Base-by-base conservation (phyloP, 2,113 vertebrate genomes). In the Callithrix jacchus region DNA sequence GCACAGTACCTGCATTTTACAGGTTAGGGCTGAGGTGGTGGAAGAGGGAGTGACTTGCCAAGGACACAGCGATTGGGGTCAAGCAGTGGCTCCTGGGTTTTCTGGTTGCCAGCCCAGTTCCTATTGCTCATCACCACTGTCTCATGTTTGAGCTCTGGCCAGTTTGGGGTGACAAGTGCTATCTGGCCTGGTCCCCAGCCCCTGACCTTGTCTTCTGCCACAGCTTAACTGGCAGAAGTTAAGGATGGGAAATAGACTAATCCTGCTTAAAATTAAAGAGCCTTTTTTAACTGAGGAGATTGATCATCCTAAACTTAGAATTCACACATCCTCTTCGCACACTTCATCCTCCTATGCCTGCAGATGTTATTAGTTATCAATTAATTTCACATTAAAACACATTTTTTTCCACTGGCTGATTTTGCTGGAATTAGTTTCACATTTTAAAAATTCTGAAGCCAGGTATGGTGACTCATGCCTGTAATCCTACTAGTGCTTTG, bases 351-450 rank as follows among this genome's bases (percentile, higher is more conserved):
- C 71, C 23, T 80, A 35, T 89, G 20, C 66, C 74, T 85, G 91
- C 45, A 77, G 47, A 13, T 35, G 20, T 84, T 76, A 47, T 52
- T 88, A 91, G 25, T 45, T 89, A 35, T 27, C 84, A 61, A 12
- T 80, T 95, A 84, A 52, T 95, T 95, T 93, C n/a, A 73, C n/a
- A 85, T 27, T 23, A 35, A 80, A 76, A 83, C 88, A 52, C 35
- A 40, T 17, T n/a, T 68, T 35, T 8, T 32, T 14, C 30, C 61
- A 64, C 27, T 64, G 61, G 61, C 61, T 64, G 30, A 27, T 64
- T 64, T 64, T 64, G 27, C 61, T 64, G 61, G 61, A 64, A 1
- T 64, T 64, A 64, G 30, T 64, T 64, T 64, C 61, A 30, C 61
- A 14, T 64, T 30, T 64, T 32, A 64, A 64, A 64, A 64, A 76